Percentiles rank a stretch among this genome's conserved stretches.
phyloP scores from a whole-genome alignment of 2,888 invertebrate genomes.

The Drosophila rubida region DNA sequence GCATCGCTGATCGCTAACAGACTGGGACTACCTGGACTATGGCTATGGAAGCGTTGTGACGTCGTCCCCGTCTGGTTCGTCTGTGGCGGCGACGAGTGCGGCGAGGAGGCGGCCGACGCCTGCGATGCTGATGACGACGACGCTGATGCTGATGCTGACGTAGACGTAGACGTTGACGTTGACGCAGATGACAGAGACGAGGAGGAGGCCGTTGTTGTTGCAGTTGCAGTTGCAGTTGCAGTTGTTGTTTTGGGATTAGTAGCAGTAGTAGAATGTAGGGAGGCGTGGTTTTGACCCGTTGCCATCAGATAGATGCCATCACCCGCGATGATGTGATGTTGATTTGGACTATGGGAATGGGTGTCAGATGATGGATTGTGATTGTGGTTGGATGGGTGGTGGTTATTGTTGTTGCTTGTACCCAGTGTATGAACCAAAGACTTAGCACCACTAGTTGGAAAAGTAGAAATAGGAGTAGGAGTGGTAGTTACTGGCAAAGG shows the following conservation, averaged over 20 bases:
- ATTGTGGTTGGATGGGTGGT: constrained; percentile 51
- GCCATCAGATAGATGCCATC: constrained; percentile 62
- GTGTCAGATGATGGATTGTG: constrained; percentile 38
- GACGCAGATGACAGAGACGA: constrained; percentile 55
- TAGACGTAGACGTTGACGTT: constrained; percentile 45
- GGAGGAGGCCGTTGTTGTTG: constrained; percentile 55
- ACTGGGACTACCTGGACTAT: constrained; percentile 74
- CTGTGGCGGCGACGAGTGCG: constrained; percentile 57
- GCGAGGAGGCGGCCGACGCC: constrained; percentile 51
- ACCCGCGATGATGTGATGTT: constrained; percentile 59
- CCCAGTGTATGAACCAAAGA: constrained; percentile 63
- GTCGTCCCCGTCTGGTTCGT: constrained; percentile 52
- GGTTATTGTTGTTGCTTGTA: constrained; percentile 18
- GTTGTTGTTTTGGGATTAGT: constrained; percentile 64
- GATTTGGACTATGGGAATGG: constrained; percentile 39
- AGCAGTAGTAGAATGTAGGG: constrained; percentile 68
- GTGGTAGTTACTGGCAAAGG: constrained; percentile 83
- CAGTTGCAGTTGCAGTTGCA: constrained; percentile 19
- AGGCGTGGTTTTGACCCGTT: constrained; percentile 65
- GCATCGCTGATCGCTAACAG: constrained; percentile 81
- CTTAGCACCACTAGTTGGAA: constrained; percentile 71
- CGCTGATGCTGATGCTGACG: constrained; percentile 43
- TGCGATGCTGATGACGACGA: constrained; percentile 57
- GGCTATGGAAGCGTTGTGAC: constrained; percentile 62
- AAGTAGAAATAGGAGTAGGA: constrained; percentile 81